These are phyloP conservation scores for Pungitius pungitius DNA, from an alignment of 2,113 vertebrate species.

Conservation along the genomic window DNA sequence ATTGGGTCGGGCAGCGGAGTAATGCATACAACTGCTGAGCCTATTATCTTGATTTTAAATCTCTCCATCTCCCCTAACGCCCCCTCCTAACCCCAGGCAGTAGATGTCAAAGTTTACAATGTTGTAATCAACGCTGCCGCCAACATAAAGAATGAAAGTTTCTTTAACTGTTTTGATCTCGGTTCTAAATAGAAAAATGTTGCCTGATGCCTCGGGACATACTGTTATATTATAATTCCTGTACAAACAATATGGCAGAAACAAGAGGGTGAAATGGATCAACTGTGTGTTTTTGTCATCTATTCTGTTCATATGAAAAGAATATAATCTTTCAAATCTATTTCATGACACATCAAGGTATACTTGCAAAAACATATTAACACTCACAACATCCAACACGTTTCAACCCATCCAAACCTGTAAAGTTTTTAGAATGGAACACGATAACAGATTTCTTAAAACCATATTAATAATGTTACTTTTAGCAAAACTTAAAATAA, in stretches of 20 bases:
- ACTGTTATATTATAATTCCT: neutral
- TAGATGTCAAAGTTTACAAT: conserved; percentile 8
- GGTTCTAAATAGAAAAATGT: conserved; percentile 22
- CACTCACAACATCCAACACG: neutral
- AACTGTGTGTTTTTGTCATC: neutral
- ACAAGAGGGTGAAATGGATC: neutral
- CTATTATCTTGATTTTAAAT: conserved; percentile 14
- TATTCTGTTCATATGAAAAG: neutral
- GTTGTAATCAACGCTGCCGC: conserved; percentile 17
- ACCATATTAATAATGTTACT: neutral
- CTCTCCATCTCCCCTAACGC: neutral
- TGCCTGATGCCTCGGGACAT: neutral
- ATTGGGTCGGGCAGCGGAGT: conserved; percentile 6
- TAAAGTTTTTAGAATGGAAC: neutral
- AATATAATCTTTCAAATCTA: neutral
- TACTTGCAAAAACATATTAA: neutral
- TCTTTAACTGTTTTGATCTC: conserved; percentile 11
- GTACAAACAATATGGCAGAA: neutral
- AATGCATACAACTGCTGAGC: conserved; percentile 12
- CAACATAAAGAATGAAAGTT: conserved; percentile 5
- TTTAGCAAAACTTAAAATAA: conserved; percentile 5
- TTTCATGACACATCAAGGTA: neutral
- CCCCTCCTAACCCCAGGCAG: neutral
- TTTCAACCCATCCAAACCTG: neutral
- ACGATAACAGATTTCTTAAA: neutral